Percentiles rank a stretch among this genome's conserved stretches.
Evolutionary conservation across 2,888 invertebrate genomes (phyloP).

Genomic region (Nysson spinosus): DNA sequence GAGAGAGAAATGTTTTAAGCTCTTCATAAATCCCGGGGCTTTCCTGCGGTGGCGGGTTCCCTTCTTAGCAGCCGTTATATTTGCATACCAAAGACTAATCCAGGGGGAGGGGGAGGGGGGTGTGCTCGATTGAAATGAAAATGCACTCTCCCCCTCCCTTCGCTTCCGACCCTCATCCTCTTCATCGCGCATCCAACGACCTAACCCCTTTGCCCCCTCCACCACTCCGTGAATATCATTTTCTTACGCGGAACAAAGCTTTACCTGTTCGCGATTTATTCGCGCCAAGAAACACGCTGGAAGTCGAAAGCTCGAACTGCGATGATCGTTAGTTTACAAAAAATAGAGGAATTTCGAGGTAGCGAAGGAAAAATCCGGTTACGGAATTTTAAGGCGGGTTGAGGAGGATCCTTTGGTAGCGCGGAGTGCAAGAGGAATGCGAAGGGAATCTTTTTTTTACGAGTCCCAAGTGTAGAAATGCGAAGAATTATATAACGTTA

Average conservation of each 20-base stretch:
- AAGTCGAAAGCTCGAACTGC: background rate
- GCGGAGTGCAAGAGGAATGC: no score
- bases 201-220: background rate
- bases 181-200: no score
- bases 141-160: slow-evolving; percentile 50
- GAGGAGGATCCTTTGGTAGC: no score
- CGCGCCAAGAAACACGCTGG: slow-evolving; percentile 6
- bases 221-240: slow-evolving; percentile 39
- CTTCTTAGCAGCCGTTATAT: slow-evolving; percentile 45
- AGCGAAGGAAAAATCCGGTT: no score
- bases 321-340: no score
- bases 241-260: slow-evolving; percentile 25
- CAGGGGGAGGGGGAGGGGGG: slow-evolving; percentile 45
- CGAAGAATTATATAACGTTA: no score
- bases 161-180: no score
- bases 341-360: background rate
- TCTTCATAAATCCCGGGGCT: slow-evolving; percentile 61
- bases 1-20: slow-evolving; percentile 50
- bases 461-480: no score
- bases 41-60: slow-evolving; percentile 14
- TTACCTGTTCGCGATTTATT: slow-evolving; percentile 14
- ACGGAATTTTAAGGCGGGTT: no score
- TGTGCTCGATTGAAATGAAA: slow-evolving; percentile 70
- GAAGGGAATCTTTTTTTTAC: no score
- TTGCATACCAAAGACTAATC: slow-evolving; percentile 71